phyloP scores from a whole-genome alignment of 2,113 vertebrate genomes.

The Sterrhoptilus dennistouni region DNA sequence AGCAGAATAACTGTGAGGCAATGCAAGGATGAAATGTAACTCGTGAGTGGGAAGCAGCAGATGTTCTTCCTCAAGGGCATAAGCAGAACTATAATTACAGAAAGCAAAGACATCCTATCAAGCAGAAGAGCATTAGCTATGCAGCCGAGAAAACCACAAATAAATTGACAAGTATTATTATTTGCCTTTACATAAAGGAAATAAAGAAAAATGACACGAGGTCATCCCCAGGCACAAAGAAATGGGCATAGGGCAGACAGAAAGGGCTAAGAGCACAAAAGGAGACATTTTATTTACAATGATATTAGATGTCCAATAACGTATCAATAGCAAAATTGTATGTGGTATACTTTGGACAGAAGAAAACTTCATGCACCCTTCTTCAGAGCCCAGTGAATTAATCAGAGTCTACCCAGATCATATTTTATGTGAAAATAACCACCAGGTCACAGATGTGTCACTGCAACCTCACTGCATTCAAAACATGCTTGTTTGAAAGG shows the following conservation, averaged over 20 bases:
- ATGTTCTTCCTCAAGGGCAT: constrained; percentile 65
- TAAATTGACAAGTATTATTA: constrained; percentile 44
- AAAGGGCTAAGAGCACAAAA: neutral
- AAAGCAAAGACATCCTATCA: constrained; percentile 22
- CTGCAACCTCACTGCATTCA: neutral
- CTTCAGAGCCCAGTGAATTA: neutral
- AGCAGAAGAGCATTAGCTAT: constrained; percentile 49
- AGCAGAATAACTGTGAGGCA: neutral
- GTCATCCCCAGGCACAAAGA: neutral
- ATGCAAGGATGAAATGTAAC: constrained; percentile 1
- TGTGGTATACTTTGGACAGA: neutral
- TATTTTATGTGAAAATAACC: neutral
- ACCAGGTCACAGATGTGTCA: neutral
- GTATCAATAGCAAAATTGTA: neutral
- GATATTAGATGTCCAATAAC: neutral
- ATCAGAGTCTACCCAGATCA: neutral
- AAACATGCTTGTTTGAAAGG: neutral
- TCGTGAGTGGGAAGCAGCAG: constrained; percentile 59
- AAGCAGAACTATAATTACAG: constrained; percentile 41
- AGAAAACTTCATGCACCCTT: neutral
- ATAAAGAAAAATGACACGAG: neutral
- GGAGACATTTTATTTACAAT: neutral
- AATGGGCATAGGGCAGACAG: neutral
- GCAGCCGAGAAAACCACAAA: constrained; percentile 24
- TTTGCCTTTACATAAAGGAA: constrained; percentile 14